phyloP scores from a whole-genome alignment of 2,888 invertebrate species.

The Ecdyonurus torrentis region DNA sequence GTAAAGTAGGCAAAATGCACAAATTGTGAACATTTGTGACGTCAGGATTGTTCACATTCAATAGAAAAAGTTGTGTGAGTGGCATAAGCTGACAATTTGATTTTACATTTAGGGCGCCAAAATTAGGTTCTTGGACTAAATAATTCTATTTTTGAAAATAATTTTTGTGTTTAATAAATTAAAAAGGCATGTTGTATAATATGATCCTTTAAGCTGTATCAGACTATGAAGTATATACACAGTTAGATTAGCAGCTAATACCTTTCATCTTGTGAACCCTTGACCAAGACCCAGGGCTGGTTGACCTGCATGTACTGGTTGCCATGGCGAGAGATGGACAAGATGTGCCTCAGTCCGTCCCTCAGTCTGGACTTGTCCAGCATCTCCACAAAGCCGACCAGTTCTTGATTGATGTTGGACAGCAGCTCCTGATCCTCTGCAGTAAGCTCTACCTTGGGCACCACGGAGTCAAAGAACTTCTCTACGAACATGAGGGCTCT shows the following conservation, averaged over 20 bases:
- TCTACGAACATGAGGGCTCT: conserved; percentile 77
- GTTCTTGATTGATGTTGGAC: conserved; percentile 60
- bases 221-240: conserved; percentile 2
- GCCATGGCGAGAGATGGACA: conserved; percentile 77
- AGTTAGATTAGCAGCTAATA: no score
- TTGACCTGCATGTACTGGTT: conserved; percentile 94
- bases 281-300: conserved; percentile 89
- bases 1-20: no score
- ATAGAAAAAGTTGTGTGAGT: no score
- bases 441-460: conserved; percentile 44
- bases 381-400: conserved; percentile 50
- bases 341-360: conserved; percentile 69
- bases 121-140: no score
- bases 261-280: conserved; percentile 63
- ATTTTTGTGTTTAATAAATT: no score
- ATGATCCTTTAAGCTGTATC: neutral
- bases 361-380: conserved; percentile 57
- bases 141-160: no score
- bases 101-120: no score
- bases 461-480: conserved; percentile 55
- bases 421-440: conserved; percentile 55
- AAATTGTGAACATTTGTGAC: no score
- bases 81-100: no score
- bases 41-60: no score
- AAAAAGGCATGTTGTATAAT: no score